Conservation (phyloP, 2,113 vertebrate species). For the Boulengeromyrus knoepffleri region DNA sequence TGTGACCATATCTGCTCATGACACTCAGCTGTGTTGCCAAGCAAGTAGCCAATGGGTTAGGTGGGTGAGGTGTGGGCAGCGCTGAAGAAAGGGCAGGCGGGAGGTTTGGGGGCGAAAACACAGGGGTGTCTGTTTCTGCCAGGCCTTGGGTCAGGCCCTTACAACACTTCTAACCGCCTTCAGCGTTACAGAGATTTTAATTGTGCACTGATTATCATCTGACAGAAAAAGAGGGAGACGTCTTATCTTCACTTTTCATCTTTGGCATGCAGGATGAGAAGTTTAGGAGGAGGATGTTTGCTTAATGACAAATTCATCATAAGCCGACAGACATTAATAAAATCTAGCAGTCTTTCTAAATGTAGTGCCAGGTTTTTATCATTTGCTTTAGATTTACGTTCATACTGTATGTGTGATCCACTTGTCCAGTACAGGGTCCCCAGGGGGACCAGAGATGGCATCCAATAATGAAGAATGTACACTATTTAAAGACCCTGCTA, state of each 20-base stretch:
- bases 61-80: constrained; percentile 25
- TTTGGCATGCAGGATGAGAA: background rate
- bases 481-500: background rate
- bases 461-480: background rate
- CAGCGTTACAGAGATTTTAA: background rate
- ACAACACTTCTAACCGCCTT: background rate
- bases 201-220: background rate
- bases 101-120: background rate
- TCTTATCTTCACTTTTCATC: background rate
- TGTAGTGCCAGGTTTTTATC: background rate
- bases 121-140: background rate
- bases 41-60: constrained; percentile 14
- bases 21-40: background rate
- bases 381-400: background rate
- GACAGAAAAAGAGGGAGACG: background rate
- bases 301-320: background rate
- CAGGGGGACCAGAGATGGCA: background rate
- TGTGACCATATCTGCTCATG: background rate
- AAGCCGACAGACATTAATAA: background rate
- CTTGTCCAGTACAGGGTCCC: background rate
- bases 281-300: background rate
- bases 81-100: background rate
- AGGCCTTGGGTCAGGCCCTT: background rate
- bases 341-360: background rate
- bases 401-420: background rate